Evolutionary conservation across 2,113 vertebrate genomes (phyloP).

Genomic region (Morone chrysops): DNA sequence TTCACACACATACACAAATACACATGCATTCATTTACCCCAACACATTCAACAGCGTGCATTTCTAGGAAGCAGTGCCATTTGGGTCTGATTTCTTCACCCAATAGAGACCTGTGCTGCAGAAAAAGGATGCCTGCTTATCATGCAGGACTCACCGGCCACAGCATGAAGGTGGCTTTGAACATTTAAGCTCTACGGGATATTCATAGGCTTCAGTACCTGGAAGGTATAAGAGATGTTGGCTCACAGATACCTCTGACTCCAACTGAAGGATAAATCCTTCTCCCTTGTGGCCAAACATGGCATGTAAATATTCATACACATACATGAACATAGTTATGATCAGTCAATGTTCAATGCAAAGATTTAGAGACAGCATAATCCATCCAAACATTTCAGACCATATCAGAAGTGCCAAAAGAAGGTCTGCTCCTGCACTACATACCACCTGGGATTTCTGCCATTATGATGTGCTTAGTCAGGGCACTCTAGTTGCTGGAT

Average conservation of each 20-base stretch:
- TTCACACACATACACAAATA: constrained; percentile 10
- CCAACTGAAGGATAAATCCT: constrained; percentile 34
- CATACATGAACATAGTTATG: constrained; percentile 7
- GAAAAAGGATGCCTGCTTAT: constrained; percentile 47
- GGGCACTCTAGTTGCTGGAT: constrained; percentile 31
- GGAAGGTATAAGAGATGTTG: constrained; percentile 43
- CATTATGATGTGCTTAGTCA: constrained; percentile 48
- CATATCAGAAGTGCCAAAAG: constrained; percentile 52
- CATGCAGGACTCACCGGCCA: constrained; percentile 43
- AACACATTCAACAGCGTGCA: not conserved
- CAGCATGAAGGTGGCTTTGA: constrained; percentile 65
- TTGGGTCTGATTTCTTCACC: constrained; percentile 54
- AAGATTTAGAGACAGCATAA: constrained; percentile 40
- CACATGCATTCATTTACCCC: constrained; percentile 28
- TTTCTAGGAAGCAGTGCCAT: constrained; percentile 21
- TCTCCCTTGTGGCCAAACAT: constrained; percentile 47
- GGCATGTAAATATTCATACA: constrained; percentile 59
- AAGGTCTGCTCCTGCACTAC: not conserved
- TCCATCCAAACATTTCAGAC: constrained; percentile 34
- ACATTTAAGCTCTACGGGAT: constrained; percentile 47
- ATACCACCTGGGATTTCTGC: constrained; percentile 45
- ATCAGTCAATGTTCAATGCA: constrained; percentile 26
- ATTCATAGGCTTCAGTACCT: constrained; percentile 26
- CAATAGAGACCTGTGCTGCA: constrained; percentile 10
- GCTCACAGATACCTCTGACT: constrained; percentile 41